Evolutionary conservation across 2,113 vertebrate genomes (phyloP).

Genomic region (Delphinapterus leucas): DNA sequence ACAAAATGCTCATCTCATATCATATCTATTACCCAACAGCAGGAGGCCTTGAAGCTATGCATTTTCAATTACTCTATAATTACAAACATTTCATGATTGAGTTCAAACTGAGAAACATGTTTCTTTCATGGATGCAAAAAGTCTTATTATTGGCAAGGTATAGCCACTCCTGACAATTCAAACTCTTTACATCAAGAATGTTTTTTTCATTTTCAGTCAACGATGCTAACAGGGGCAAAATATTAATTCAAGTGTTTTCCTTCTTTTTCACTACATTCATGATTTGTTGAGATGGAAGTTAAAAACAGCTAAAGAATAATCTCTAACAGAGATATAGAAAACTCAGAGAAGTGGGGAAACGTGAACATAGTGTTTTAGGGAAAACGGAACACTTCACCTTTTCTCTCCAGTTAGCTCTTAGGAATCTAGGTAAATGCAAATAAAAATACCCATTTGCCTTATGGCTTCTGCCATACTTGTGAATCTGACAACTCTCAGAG

Average conservation of each 20-base stretch:
- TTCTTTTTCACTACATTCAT: neutral
- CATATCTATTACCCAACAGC: neutral
- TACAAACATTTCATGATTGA: neutral
- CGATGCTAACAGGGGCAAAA: neutral
- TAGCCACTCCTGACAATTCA: neutral
- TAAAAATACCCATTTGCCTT: neutral
- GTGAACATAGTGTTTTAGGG: neutral
- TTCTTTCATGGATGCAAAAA: neutral
- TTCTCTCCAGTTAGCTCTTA: accelerated
- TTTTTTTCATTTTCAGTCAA: neutral
- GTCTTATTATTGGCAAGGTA: neutral
- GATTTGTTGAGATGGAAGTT: neutral
- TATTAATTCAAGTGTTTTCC: neutral
- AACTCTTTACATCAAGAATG: neutral
- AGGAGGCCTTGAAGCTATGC: neutral
- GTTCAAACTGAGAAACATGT: neutral
- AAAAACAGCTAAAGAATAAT: neutral
- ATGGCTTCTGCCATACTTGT: no score
- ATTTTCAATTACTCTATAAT: constrained; percentile 32
- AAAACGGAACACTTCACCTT: neutral
- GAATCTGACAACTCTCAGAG: neutral
- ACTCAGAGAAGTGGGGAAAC: neutral
- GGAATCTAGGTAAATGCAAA: neutral
- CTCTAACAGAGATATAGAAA: neutral
- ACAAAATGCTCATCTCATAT: neutral